Evolutionary conservation across 92 coral and sea anemone species (phyloP).

Genomic region (Anthopleura xanthogrammica): DNA sequence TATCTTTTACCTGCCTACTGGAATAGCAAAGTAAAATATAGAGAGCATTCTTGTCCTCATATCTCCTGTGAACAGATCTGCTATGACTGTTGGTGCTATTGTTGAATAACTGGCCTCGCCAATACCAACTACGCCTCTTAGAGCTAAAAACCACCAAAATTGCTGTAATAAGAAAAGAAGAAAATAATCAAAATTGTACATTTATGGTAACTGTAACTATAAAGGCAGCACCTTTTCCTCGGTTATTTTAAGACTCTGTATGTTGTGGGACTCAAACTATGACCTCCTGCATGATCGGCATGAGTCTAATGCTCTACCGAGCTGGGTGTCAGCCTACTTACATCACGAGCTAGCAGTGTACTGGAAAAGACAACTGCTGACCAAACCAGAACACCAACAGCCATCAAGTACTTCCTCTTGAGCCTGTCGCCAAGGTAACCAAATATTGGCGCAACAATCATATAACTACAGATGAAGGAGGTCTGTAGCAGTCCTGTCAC

Average conservation of each 20-base stretch:
- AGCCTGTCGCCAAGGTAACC: slow-evolving; percentile 96
- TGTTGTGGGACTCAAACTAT: too few relatives aligned
- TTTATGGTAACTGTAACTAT: too few relatives aligned
- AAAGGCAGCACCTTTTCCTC: too few relatives aligned
- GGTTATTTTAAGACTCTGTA: too few relatives aligned
- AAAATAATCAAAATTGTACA: neutral
- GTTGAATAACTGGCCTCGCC: slow-evolving; percentile 99
- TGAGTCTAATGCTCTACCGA: too few relatives aligned
- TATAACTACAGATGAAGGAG: slow-evolving; percentile 86
- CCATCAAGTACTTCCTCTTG: slow-evolving; percentile 88
- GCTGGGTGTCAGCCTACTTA: slow-evolving; percentile 31
- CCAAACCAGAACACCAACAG: slow-evolving; percentile 81
- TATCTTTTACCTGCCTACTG: slow-evolving; percentile 84
- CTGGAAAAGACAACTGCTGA: slow-evolving; percentile 79
- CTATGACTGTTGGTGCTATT: slow-evolving; percentile 92
- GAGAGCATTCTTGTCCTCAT: slow-evolving; percentile 91
- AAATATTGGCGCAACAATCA: slow-evolving; percentile 94
- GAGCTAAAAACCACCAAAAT: slow-evolving; percentile 77
- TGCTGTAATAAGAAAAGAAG: slow-evolving; percentile 39
- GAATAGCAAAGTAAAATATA: slow-evolving; percentile 91
- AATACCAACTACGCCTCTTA: slow-evolving; percentile 94
- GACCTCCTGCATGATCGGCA: too few relatives aligned
- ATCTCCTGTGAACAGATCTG: slow-evolving; percentile 87
- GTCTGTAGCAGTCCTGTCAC: slow-evolving; percentile 89
- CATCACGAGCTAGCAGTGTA: slow-evolving; percentile 60